A percentile compares a stretch with the other conserved stretches of the same genome.
phyloP scores from a whole-genome alignment of 1,140 invertebrate genomes.

The Lepidurus apus region DNA sequence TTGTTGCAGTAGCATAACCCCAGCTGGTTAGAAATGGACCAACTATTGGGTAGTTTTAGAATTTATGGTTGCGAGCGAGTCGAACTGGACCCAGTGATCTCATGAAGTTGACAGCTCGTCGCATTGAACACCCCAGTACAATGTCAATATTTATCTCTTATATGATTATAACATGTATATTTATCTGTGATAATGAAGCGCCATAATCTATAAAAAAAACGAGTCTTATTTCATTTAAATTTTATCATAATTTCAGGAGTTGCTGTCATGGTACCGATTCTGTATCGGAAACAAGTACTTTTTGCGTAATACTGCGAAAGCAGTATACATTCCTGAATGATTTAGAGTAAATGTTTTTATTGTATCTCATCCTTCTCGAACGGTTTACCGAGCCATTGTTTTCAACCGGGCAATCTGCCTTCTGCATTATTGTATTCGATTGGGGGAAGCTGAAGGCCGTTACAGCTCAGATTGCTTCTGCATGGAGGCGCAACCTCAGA shows the following conservation, averaged over 20 bases:
- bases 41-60: neutral
- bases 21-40: neutral
- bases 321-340: too few species aligned
- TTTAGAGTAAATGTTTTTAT: too few species aligned
- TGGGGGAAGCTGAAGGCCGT: neutral
- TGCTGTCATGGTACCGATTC: neutral
- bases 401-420: too few species aligned
- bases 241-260: neutral
- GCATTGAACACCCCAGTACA: neutral
- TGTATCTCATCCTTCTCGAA: too few species aligned
- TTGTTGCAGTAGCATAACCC: constrained; percentile 2
- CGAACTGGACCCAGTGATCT: constrained; percentile 28
- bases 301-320: too few species aligned
- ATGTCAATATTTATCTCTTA: constrained; percentile 24
- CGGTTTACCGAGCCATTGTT: too few species aligned
- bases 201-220: neutral
- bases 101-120: constrained; percentile 14
- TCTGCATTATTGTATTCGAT: too few species aligned
- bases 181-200: constrained; percentile 24
- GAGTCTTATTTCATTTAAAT: neutral
- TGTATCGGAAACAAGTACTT: too few species aligned
- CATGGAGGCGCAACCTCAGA: neutral
- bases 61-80: constrained; percentile 22
- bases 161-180: neutral
- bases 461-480: neutral